Evolutionary conservation across 2,888 invertebrate species (phyloP).

Genomic region (Taphrorychus bicolor): DNA sequence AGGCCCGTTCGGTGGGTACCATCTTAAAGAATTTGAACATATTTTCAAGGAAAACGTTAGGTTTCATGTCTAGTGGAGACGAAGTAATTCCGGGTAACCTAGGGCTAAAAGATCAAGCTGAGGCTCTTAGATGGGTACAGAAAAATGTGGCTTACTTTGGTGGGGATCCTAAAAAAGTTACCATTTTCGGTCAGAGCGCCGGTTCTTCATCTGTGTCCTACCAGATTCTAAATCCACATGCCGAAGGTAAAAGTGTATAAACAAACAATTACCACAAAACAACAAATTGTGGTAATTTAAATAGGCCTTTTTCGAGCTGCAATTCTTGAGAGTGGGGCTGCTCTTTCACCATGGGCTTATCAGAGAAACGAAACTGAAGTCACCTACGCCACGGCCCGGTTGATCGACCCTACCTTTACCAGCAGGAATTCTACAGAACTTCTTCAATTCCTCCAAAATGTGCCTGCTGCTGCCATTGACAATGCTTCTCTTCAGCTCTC

Average conservation of each 20-base stretch:
- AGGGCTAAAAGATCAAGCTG: conserved; percentile 34
- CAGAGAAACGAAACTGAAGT: conserved; percentile 30
- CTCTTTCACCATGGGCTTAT: conserved; percentile 35
- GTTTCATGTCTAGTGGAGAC: conserved; percentile 35
- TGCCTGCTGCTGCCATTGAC: conserved; percentile 28
- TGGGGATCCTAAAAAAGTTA: conserved; percentile 33
- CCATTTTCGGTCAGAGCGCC: conserved; percentile 35
- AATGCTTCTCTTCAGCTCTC: conserved; percentile 17
- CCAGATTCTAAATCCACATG: conserved; percentile 26
- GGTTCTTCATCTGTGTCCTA: conserved; percentile 31
- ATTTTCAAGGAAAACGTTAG: conserved; percentile 4
- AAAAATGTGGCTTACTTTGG: conserved; percentile 33
- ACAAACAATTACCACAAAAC: background rate
- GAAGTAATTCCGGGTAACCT: conserved; percentile 31
- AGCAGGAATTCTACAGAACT: conserved; percentile 23
- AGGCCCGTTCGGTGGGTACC: conserved; percentile 33
- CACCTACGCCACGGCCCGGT: conserved; percentile 24
- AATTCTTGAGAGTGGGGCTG: conserved; percentile 31
- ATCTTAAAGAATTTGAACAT: background rate
- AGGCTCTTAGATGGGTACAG: conserved; percentile 34
- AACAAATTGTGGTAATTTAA: background rate
- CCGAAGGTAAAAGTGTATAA: background rate
- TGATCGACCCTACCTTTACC: conserved; percentile 21
- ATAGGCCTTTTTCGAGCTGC: conserved; percentile 29
- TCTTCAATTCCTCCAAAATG: conserved; percentile 25